Base-by-base conservation (phyloP, 2,888 invertebrate species). In the Leptopilina drosophilae region DNA sequence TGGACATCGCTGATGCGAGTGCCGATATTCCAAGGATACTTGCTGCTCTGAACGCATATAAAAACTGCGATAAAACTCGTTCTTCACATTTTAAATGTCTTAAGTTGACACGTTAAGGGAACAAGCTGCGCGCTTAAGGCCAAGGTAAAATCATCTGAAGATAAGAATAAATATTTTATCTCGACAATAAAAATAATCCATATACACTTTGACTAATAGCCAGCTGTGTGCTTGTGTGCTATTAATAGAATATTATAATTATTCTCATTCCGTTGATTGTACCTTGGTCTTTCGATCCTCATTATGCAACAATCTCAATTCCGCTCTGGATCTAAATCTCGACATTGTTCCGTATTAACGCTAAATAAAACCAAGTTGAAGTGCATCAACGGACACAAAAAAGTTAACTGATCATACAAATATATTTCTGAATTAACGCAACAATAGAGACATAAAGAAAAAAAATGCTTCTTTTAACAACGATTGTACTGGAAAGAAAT, bases 21-120 rank as follows among this genome's bases (percentile, higher is more conserved):
- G 73, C 56, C 33, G 73, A 73, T 73, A 73, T 56, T 73, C 69
- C 69, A 73, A 73, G 69, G 69, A 73, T 73, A 73, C 73, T 33
- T 73, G 9, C n/a, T 56, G 73, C 33, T 73, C n/a, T n/a, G 73
- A 33, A 53, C 49, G 56, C 56, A 56, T 14, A 73, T 73, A 73
- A 56, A 73, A 73, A 73, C 56, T 2, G n/a, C 33, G 56, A 73
- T 73, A 73, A 59, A 73, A 73, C 73, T 73, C 73, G 73, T 73
- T 73, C 73, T 53, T 73, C 73, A 73, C 73, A 49, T 73, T 73
- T 73, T 73, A 73, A 73, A 53, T 73, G 73, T 73, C 73, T 56
- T 73, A 26, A 59, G 73, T 40, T 73, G 73, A 73, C 73, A 73
- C 73, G 73, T 73, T 73, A 33, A 73, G 73, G 73, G 73, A 73